These are phyloP conservation scores for Phrynosoma blainvillii DNA, from an alignment of 2,113 vertebrate genomes.

Conservation along the genomic window DNA sequence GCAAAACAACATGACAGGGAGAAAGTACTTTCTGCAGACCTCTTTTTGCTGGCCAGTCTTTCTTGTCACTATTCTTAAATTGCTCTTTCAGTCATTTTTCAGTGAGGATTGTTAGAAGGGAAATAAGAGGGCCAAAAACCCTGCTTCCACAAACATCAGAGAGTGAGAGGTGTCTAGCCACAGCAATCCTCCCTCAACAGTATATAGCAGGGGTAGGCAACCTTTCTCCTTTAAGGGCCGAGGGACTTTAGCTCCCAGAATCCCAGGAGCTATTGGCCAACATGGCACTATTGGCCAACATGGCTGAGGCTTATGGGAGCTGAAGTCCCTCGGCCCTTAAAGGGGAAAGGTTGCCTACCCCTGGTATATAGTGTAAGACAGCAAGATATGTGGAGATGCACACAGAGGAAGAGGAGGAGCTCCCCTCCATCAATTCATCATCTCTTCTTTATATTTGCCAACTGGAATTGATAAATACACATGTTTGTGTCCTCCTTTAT, in stretches of 20 bases:
- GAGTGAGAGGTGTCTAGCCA: not conserved
- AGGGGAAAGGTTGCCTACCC: too few species aligned
- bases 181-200: not conserved
- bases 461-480: not conserved
- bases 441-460: not conserved
- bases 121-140: not conserved
- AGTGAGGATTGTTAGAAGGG: not conserved
- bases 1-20: too few species aligned
- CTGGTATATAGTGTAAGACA: not conserved
- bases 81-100: not conserved
- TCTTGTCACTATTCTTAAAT: not conserved
- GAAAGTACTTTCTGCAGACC: not conserved
- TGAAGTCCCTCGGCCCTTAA: too few species aligned
- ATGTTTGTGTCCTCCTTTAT: not conserved
- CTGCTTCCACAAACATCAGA: not conserved
- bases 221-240: too few species aligned
- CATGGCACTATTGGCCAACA: too few species aligned
- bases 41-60: not conserved
- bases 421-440: not conserved
- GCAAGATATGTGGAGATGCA: not conserved
- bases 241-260: too few species aligned
- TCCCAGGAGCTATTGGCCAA: too few species aligned
- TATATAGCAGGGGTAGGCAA: too few species aligned
- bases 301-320: too few species aligned
- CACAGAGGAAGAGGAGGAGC: not conserved